phyloP scores from a whole-genome alignment of 2,888 invertebrate species.

The Aromia moschata region DNA sequence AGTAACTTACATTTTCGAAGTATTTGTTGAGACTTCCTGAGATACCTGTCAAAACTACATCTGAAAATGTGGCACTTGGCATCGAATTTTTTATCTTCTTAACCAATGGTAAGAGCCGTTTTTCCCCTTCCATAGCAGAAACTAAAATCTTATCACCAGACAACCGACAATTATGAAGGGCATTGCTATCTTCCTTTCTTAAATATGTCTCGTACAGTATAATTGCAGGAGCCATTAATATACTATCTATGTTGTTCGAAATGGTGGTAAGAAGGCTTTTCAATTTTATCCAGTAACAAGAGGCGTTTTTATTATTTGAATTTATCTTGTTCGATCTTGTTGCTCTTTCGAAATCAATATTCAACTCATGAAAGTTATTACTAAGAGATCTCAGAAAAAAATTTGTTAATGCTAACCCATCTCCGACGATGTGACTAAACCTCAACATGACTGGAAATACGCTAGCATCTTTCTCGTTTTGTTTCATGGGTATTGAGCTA shows the following conservation, averaged over 20 bases:
- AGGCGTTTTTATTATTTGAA: too few relatives aligned
- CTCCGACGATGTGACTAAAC: constrained; percentile 18
- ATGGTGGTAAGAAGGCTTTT: background rate
- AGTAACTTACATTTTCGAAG: constrained; percentile 17
- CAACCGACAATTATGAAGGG: constrained; percentile 12
- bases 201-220: background rate
- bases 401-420: constrained; percentile 13
- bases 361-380: background rate
- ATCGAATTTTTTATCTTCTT: constrained; percentile 12
- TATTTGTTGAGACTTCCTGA: constrained; percentile 14
- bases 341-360: background rate
- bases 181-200: background rate
- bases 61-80: constrained; percentile 6
- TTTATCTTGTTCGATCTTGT: background rate
- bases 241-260: background rate
- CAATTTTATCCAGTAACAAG: too few relatives aligned
- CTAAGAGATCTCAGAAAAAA: constrained; percentile 1
- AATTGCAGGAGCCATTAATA: background rate
- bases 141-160: constrained; percentile 21
- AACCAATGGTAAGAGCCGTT: constrained; percentile 3
- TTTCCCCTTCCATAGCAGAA: constrained; percentile 2
- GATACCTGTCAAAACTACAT: constrained; percentile 13
- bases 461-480: background rate
- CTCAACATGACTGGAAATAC: constrained; percentile 6
- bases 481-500: constrained; percentile 42